Percentiles rank a stretch among this genome's conserved stretches.
Evolutionary conservation across 2,113 vertebrate species (phyloP).

Genomic region (Neoarius graeffei): DNA sequence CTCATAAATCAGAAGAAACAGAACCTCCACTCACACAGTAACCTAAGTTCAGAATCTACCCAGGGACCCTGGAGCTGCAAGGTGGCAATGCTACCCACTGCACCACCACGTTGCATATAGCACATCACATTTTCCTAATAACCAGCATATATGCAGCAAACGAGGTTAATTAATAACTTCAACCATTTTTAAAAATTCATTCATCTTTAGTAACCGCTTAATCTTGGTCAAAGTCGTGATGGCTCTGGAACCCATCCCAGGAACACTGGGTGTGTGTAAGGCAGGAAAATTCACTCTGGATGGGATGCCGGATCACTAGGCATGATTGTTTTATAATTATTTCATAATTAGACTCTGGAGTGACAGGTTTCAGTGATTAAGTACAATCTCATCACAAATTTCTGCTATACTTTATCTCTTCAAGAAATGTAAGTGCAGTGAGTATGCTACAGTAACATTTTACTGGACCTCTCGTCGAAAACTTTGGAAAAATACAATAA

Average conservation of each 20-base stretch:
- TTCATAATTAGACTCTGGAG: not conserved
- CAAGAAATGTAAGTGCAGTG: not conserved
- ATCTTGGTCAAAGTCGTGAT: not conserved
- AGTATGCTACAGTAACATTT: not conserved
- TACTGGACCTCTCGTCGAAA: not conserved
- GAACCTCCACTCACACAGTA: not conserved
- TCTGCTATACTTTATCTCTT: not conserved
- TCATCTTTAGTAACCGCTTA: not conserved
- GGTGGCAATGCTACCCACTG: not conserved
- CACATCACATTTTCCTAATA: not conserved
- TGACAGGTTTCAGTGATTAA: not conserved
- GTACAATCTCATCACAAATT: not conserved
- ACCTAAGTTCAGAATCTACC: not conserved
- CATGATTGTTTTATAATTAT: not conserved
- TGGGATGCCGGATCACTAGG: not conserved
- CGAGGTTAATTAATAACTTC: not conserved
- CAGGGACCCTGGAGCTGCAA: not conserved
- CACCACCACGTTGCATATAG: not conserved
- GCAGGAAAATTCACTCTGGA: not conserved
- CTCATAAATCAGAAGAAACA: not conserved
- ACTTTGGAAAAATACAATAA: not conserved
- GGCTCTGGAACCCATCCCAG: not conserved
- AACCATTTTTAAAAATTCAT: not conserved
- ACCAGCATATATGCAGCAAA: not conserved
- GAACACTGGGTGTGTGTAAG: not conserved